phyloP scores from a whole-genome alignment of 2,888 invertebrate genomes.

The Omphaloscelis lunosa region DNA sequence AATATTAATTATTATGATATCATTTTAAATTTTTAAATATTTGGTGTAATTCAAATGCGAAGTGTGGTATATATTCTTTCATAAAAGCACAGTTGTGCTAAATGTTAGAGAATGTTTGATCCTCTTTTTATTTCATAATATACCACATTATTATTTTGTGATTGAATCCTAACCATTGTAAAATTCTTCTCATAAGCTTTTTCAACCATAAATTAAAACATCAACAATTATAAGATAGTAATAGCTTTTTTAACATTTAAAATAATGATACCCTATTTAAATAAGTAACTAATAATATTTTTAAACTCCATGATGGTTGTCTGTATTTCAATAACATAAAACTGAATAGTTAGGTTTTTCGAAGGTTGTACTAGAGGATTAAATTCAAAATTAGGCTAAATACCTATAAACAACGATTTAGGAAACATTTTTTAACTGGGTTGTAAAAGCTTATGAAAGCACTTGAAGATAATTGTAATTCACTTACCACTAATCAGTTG shows the following conservation, averaged over 20 bases:
- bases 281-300: constrained; percentile 48
- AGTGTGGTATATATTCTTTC: not conserved
- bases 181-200: constrained; percentile 33
- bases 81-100: not conserved
- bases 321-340: constrained; percentile 40
- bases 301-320: constrained; percentile 52
- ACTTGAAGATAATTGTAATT: too few species aligned
- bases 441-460: constrained; percentile 38
- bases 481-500: not conserved
- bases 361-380: constrained; percentile 59
- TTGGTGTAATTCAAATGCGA: not conserved
- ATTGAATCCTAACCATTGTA: not conserved
- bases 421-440: constrained; percentile 1
- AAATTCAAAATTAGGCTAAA: constrained; percentile 58
- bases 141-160: too few species aligned
- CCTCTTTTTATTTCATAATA: not conserved
- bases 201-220: constrained; percentile 10
- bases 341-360: constrained; percentile 42
- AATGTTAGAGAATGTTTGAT: too few species aligned
- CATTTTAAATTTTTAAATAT: not conserved
- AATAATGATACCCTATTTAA: constrained; percentile 23
- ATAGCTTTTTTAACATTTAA: constrained; percentile 38
- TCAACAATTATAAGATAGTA: constrained; percentile 37
- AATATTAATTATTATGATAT: not conserved
- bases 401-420: constrained; percentile 52